Conservation (phyloP, 2,113 vertebrate species). For the Cololabis saira region DNA sequence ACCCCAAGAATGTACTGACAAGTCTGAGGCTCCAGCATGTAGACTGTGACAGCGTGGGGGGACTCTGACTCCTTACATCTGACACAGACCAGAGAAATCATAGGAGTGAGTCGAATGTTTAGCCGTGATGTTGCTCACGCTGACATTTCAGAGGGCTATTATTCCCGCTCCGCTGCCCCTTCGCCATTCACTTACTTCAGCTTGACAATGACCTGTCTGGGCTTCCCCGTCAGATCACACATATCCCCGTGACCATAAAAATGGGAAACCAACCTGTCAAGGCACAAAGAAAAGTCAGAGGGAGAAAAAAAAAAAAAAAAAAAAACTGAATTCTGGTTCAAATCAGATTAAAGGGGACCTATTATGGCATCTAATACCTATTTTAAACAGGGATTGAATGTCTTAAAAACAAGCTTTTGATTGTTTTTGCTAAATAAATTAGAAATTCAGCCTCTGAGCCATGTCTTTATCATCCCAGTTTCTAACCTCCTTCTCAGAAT, state of each 20-base stretch:
- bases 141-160: not conserved
- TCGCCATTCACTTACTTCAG: slow-evolving; percentile 89
- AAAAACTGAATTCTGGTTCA: not conserved
- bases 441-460: too few relatives aligned
- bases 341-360: too few relatives aligned
- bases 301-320: not conserved
- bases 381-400: too few relatives aligned
- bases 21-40: slow-evolving; percentile 96
- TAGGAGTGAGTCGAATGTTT: slow-evolving; percentile 8
- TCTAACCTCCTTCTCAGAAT: too few relatives aligned
- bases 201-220: slow-evolving; percentile 96
- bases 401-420: too few relatives aligned
- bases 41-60: slow-evolving; percentile 97
- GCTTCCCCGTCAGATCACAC: slow-evolving; percentile 95
- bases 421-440: too few relatives aligned
- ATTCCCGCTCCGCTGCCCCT: not conserved
- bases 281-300: not conserved
- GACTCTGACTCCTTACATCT: slow-evolving; percentile 99
- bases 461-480: too few relatives aligned
- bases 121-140: not conserved
- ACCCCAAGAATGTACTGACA: slow-evolving; percentile 99
- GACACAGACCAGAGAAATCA: slow-evolving; percentile 30
- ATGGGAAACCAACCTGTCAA: slow-evolving; percentile 92
- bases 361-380: too few relatives aligned
- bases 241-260: slow-evolving; percentile 96